Evolutionary conservation across 1,140 invertebrate genomes (phyloP).

Genomic region (Heliconius himera): DNA sequence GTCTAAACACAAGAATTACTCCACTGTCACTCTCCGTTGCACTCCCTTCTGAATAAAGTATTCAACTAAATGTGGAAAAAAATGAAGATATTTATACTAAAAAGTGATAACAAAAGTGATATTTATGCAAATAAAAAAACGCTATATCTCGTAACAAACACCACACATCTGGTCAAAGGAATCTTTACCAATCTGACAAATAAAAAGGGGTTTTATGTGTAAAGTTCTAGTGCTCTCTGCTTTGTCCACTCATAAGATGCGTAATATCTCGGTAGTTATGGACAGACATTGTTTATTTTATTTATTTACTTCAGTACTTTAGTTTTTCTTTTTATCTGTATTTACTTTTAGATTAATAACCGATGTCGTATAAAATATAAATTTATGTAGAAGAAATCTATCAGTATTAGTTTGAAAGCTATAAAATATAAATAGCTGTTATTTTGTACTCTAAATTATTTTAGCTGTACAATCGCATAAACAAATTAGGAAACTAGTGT

Average conservation of each 20-base stretch:
- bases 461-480: too few relatives aligned
- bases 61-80: too few relatives aligned
- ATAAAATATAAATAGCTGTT: too few relatives aligned
- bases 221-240: constrained; percentile 36
- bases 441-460: too few relatives aligned
- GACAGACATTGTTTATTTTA: constrained; percentile 37
- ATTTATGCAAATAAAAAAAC: neutral
- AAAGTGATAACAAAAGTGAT: neutral
- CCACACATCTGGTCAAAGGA: constrained; percentile 9
- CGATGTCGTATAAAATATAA: neutral
- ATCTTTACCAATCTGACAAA: constrained; percentile 36
- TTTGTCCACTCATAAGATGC: constrained; percentile 36
- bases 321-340: neutral
- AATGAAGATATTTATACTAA: neutral
- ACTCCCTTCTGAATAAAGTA: too few relatives aligned
- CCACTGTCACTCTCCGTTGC: too few relatives aligned
- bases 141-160: neutral
- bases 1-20: too few relatives aligned
- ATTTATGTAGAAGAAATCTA: too few relatives aligned
- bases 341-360: neutral
- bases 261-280: constrained; percentile 28
- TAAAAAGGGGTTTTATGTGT: constrained; percentile 41
- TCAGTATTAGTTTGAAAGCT: too few relatives aligned
- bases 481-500: too few relatives aligned
- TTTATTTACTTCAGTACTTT: constrained; percentile 15